These are phyloP conservation scores for Morpho achilles DNA, from an alignment of 2,888 invertebrate species.

Conservation along the genomic window DNA sequence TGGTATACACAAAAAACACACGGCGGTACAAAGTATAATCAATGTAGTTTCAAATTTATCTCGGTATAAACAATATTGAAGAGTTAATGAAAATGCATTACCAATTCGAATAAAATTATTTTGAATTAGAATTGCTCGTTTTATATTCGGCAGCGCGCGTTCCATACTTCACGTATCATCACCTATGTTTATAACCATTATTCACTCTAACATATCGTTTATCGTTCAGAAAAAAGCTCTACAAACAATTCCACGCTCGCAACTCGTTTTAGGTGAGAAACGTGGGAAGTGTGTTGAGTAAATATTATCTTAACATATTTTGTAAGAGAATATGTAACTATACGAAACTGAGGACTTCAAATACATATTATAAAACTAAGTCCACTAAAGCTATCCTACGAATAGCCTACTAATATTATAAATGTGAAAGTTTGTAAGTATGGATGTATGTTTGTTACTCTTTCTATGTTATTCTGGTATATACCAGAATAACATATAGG, in stretches of 20 bases:
- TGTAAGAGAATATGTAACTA: conserved; percentile 1
- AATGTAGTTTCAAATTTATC: no score
- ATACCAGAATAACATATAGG: no score
- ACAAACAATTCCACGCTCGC: not conserved
- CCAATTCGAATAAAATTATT: not conserved
- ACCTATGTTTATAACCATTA: not conserved
- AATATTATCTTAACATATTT: conserved; percentile 10
- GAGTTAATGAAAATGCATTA: no score
- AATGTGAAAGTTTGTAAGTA: no score
- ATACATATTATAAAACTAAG: not conserved
- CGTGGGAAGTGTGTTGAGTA: conserved; percentile 2
- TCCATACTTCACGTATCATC: not conserved
- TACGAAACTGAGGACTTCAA: not conserved
- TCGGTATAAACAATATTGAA: no score
- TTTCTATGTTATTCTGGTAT: no score
- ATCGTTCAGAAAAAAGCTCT: conserved; percentile 1
- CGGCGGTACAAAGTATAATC: no score
- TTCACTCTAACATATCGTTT: conserved; percentile 2
- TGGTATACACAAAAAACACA: no score
- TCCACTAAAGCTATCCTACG: no score
- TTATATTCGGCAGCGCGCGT: conserved; percentile 9
- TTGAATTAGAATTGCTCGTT: conserved; percentile 6
- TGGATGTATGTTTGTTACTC: no score
- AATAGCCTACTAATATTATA: no score
- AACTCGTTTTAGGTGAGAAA: conserved; percentile 1